Evolutionary conservation across 2,113 vertebrate species (phyloP).

Genomic region (Cromileptes altivelis): DNA sequence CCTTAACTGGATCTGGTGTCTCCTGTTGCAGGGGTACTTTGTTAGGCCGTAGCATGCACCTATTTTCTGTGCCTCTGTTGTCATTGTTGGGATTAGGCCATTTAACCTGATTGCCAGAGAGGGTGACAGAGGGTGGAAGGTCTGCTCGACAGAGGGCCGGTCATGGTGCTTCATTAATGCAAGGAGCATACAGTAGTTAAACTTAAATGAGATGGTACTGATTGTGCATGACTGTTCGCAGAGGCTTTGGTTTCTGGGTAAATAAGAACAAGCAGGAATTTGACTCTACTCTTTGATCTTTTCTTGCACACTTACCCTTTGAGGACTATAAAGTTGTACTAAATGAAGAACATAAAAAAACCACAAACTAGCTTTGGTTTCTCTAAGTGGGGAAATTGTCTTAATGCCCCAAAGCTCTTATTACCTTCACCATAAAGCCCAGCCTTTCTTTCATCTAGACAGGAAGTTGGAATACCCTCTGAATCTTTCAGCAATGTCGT

Average conservation of each 20-base stretch:
- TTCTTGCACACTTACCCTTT: not conserved
- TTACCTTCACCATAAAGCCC: not conserved
- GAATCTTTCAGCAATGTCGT: slow-evolving; percentile 67
- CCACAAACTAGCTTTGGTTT: not conserved
- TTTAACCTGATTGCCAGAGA: slow-evolving; percentile 75
- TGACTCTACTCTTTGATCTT: slow-evolving; percentile 46
- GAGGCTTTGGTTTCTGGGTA: slow-evolving; percentile 59
- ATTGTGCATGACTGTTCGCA: slow-evolving; percentile 56
- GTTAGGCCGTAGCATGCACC: slow-evolving; percentile 58
- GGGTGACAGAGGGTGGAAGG: slow-evolving; percentile 55
- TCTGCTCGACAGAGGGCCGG: slow-evolving; percentile 22
- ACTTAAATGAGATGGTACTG: slow-evolving; percentile 68
- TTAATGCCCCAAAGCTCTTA: not conserved
- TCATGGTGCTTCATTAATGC: slow-evolving; percentile 49
- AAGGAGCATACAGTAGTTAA: slow-evolving; percentile 56
- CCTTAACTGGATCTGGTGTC: slow-evolving; percentile 73
- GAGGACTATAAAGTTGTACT: not conserved
- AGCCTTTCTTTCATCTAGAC: slow-evolving; percentile 2
- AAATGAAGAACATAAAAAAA: not conserved
- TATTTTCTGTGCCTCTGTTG: slow-evolving; percentile 70
- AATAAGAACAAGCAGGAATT: slow-evolving; percentile 28
- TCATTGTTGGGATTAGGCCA: slow-evolving; percentile 71
- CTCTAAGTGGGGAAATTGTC: not conserved
- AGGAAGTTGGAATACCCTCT: slow-evolving; percentile 63
- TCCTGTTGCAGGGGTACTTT: slow-evolving; percentile 72